Evolutionary conservation across 2,113 vertebrate species (phyloP), one percentile per base, ranked within the genome.

Genomic region (Pseudois nayaur): DNA sequence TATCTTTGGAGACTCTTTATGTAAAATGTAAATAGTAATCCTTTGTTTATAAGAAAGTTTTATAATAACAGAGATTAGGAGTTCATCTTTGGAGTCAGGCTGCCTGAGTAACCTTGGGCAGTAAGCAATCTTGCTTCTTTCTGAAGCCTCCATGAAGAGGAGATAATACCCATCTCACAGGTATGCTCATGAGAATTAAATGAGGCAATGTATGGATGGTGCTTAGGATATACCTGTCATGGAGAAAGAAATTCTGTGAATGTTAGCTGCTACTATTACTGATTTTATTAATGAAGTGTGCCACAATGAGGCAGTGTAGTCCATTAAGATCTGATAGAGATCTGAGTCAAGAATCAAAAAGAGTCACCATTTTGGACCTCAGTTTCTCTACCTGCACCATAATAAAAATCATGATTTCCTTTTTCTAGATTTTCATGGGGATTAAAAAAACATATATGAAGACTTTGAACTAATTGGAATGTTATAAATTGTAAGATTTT

Each of bases 271-370:
- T 85, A 40, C 36, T 45, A 54, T 87, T 76, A 36, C 54, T 89
- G 50, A 78, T 93, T 93, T 95, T 90, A 85, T 95, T 85, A 83
- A 84, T 94, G 81, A 91, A 85, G 29, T 88, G 12, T 94, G 71
- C 71, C 71, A 76, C 6, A 43, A 43, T 43, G 64, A 89, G 43
- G n/a, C n/a, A 87, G 15, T 13, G 29, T 59, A 10, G 48, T 62
- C 29, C 55, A 85, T 54, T 59, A 87, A 71, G 25, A 54, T 60
- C 64, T 87, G 52, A 90, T 48, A 78, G 52, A 88, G 71, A 78
- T 83, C 87, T 95, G 74, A 95, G 45, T 45, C 91, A 79, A 78
- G 78, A 97, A 97, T 85, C 36, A 67, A 96, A 89, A 97, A 40
- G 43, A 78, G n/a, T 92, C 57, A 95, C 16, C 16, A 81, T 55